Base-by-base conservation (phyloP, 2,113 vertebrate species). In the Petromus typicus region DNA sequence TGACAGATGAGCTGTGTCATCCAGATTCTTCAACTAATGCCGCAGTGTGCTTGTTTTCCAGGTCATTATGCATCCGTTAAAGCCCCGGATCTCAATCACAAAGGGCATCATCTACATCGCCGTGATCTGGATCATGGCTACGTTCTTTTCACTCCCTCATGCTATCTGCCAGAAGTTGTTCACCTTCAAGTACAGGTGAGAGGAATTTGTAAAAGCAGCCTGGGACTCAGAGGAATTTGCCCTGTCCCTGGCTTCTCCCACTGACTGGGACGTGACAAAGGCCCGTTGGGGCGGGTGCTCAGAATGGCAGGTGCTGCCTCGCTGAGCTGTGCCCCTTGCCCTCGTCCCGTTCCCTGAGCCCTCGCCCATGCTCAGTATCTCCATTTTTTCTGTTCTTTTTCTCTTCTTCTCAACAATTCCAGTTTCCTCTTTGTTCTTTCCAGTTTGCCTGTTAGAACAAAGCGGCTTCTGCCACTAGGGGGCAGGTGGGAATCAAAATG, bases 151-250 rank as follows among this genome's bases (percentile, higher is more conserved):
- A 11, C 98, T 99, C 27, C 99, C 99, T 13, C 99, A 99, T 32
- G 99, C 99, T 12, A 99, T 99, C 98, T 99, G 99, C 97, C 99
- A 99, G 97, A 99, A 99, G 93, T 98, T 99, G 71, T 99, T 99
- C 91, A 99, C 98, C 43, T 99, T 99, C 95, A 97, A 99, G 90
- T 99, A 99, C 98, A 99, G 99, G 99, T 99, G 96, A 98, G 97
- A 48, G 7, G 6, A 32, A 20, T 48, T 30, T 12, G 12, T 0
- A 12, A 56, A 40, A 73, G 30, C 32, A 25, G 16, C 45, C 22
- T 2, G 20, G 69, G 56, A 18, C 10, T n/a, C 25, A 2, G 11
- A 43, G 82, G 25, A 67, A 61, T 12, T 23, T 22, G 59, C 20
- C 37, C 40, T 4, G 0, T 82, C 9, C 43, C 59, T 20, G 2